Evolutionary conservation across 2,797 vertebrate genomes (phyloP), one percentile per base, ranked within the genome.

Genomic region (Gambusia yucatana): DNA sequence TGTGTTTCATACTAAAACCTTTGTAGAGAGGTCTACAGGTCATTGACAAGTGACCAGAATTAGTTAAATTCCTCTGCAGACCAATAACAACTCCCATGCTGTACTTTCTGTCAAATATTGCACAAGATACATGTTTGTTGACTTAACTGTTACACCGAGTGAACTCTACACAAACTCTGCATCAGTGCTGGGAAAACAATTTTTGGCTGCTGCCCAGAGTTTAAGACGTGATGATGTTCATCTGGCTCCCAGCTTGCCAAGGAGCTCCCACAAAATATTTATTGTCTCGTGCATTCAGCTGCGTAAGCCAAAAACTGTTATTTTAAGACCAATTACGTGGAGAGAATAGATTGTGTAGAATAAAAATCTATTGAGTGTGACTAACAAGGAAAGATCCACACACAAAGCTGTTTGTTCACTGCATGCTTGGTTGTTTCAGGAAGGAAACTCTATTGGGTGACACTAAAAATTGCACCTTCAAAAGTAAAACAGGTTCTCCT

Each of bases 131-230:
- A 8, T 36, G 11, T 82, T 82, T 91, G 86, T 90, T 92, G 78
- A 91, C 87, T 82, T 77, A 81, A 80, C 89, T 82, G 78, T 88
- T 88, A 80, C 70, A 87, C 81, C 22, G 52, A 73, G 59, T 85
- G 82, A 86, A 84, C 88, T 79, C 71, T 25, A 73, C 70, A 77
- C 77, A 84, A 87, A 81, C 78, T 75, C 69, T 52, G 57, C 78
- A 84, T 78, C 78, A 67, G 39, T 7, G 41, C 79, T 81, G 75
- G 79, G 84, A 88, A 91, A 75, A 92, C 89, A 86, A 82, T 11
- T 57, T 80, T 81, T 79, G 77, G 75, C 63, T 57, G 67, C 67
- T 28, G 30, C 76, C 78, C 80, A 36, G 73, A 76, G 80, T 87
- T 82, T 79, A 77, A 65, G 74, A 84, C 78, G 77, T 16, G 22